Conservation (phyloP, 1,140 invertebrate genomes). For the Drosophila saltans region DNA sequence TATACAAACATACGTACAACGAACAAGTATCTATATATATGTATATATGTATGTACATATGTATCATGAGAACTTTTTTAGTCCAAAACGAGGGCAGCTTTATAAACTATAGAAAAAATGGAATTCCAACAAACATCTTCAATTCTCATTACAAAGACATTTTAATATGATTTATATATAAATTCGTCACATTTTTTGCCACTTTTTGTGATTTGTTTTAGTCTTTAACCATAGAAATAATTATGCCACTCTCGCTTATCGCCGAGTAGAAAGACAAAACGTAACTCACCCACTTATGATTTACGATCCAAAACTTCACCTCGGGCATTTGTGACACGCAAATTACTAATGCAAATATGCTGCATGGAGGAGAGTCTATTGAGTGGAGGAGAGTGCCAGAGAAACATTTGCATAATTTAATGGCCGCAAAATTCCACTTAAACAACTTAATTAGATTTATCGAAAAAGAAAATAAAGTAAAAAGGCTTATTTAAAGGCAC, state of each 20-base stretch:
- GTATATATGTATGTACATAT: background rate
- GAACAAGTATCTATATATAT: background rate
- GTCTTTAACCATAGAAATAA: background rate
- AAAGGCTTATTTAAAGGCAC: slow-evolving; percentile 69
- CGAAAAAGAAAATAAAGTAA: slow-evolving; percentile 58
- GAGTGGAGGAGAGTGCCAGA: slow-evolving; percentile 33
- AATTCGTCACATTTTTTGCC: no score
- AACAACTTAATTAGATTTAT: slow-evolving; percentile 77
- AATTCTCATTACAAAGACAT: no score
- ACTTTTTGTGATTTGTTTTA: no score
- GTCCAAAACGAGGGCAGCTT: slow-evolving; percentile 2
- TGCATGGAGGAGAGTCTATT: slow-evolving; percentile 43
- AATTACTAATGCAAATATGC: slow-evolving; percentile 76
- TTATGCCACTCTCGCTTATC: slow-evolving; percentile 2
- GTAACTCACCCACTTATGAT: slow-evolving; percentile 66
- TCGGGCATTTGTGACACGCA: slow-evolving; percentile 52
- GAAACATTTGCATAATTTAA: slow-evolving; percentile 75
- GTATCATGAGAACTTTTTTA: slow-evolving; percentile 60
- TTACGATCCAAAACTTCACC: slow-evolving; percentile 54
- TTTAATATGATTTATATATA: no score
- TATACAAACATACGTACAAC: background rate
- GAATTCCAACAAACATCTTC: no score
- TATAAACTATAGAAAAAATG: background rate
- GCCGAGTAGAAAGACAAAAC: slow-evolving; percentile 26
- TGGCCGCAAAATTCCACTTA: slow-evolving; percentile 75